Conservation (phyloP, 2,797 vertebrate genomes). For the Limosa lapponica region DNA sequence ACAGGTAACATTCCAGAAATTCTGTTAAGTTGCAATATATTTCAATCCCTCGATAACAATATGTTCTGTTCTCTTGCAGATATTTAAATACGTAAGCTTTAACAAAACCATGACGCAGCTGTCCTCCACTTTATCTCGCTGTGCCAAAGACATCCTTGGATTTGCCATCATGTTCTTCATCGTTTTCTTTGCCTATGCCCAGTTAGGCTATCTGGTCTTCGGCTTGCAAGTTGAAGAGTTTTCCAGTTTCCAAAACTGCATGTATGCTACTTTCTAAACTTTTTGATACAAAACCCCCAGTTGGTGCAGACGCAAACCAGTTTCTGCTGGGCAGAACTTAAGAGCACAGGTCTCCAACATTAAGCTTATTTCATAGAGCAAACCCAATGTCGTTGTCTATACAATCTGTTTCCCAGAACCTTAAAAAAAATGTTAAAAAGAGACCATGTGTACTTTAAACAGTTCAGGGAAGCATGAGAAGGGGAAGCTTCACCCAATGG, state of each 20-base stretch:
- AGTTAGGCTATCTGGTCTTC: conserved; percentile 77
- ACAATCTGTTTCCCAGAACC: background rate
- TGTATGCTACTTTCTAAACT: conserved; percentile 67
- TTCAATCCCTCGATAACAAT: background rate
- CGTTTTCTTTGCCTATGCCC: conserved; percentile 79
- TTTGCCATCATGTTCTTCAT: conserved; percentile 81
- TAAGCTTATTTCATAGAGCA: background rate
- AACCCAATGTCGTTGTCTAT: background rate
- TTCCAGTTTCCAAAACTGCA: conserved; percentile 77
- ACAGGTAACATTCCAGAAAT: background rate
- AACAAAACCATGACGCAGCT: conserved; percentile 78
- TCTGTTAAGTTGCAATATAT: background rate
- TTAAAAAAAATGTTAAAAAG: fast-evolving
- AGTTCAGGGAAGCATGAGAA: background rate
- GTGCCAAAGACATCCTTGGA: conserved; percentile 77
- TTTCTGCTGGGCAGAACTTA: background rate
- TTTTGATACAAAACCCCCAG: background rate
- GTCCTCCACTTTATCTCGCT: conserved; percentile 75
- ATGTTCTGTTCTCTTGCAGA: conserved; percentile 72
- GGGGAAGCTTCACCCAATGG: background rate
- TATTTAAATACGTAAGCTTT: conserved; percentile 78
- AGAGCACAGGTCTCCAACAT: background rate
- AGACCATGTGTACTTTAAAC: too few species aligned
- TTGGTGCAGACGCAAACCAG: background rate
- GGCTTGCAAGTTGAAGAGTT: conserved; percentile 77